A percentile compares a stretch with the other conserved stretches of the same genome.
These are phyloP conservation scores for Andrena bucephala DNA, from an alignment of 2,888 invertebrate species.

Conservation along the genomic window DNA sequence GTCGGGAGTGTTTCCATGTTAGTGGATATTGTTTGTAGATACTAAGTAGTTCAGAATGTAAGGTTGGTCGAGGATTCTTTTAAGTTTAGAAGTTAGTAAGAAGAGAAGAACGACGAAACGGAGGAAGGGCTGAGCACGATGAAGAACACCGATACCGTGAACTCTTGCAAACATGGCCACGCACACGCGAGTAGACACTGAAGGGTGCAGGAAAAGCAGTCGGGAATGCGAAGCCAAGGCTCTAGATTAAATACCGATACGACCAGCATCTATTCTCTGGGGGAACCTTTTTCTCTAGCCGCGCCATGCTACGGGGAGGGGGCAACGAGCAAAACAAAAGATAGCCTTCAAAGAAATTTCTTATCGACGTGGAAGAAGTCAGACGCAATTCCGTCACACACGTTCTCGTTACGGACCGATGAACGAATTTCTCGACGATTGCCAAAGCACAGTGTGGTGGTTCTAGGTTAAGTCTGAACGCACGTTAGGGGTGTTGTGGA, in stretches of 20 bases:
- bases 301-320: conserved; percentile 11
- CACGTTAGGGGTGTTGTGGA: no score
- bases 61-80: no score
- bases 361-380: conserved; percentile 47
- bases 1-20: no score
- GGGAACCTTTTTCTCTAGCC: conserved; percentile 43
- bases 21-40: no score
- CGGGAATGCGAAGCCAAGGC: conserved; percentile 57
- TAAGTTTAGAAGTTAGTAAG: no score
- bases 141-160: conserved; percentile 51
- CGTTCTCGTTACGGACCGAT: conserved; percentile 18
- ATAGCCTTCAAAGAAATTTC: conserved; percentile 51
- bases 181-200: conserved; percentile 33
- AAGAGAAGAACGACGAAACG: conserved; percentile 8
- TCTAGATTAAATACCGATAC: conserved; percentile 68
- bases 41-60: no score
- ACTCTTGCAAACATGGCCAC: conserved; percentile 47
- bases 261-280: conserved; percentile 48
- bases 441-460: background rate
- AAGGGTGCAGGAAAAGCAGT: conserved; percentile 26
- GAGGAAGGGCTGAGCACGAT: conserved; percentile 41
- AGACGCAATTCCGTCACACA: conserved; percentile 62
- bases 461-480: no score
- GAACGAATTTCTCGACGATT: background rate
- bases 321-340: conserved; percentile 40